A percentile compares a stretch with the other conserved stretches of the same genome.
Evolutionary conservation across 2,113 vertebrate genomes (phyloP).

Genomic region (Calyptomena viridis): DNA sequence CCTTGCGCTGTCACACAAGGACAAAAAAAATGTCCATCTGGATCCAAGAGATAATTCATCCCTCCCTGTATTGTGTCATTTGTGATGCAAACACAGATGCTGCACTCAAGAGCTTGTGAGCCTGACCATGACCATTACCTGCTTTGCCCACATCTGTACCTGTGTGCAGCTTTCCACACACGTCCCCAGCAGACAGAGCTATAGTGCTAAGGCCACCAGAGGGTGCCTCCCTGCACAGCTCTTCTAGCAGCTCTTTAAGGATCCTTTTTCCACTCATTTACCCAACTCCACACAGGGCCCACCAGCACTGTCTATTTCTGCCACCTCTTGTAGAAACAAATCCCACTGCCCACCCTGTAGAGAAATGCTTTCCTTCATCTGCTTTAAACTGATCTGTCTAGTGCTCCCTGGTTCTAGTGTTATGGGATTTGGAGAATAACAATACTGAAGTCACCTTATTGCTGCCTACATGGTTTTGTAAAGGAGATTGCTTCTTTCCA

Average conservation of each 20-base stretch:
- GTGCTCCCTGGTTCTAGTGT: not conserved
- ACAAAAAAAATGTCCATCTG: not conserved
- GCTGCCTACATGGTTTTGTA: not conserved
- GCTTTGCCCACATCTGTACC: not conserved
- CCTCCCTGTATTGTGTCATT: not conserved
- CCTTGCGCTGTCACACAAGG: not conserved
- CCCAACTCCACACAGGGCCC: accelerated
- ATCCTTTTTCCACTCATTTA: not conserved
- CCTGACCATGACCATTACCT: accelerated
- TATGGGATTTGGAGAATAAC: not conserved
- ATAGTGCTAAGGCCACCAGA: not conserved
- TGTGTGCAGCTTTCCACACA: accelerated
- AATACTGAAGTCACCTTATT: not conserved
- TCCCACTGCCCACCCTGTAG: not conserved
- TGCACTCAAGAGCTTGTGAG: not conserved
- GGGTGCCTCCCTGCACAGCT: not conserved
- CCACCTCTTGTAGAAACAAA: not conserved
- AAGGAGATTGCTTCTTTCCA: not conserved
- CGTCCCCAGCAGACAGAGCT: not conserved
- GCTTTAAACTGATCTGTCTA: not conserved
- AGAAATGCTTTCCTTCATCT: not conserved
- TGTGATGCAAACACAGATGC: not conserved
- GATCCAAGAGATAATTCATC: not conserved
- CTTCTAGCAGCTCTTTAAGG: not conserved
- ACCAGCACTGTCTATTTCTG: accelerated